These are phyloP conservation scores for Bugula neritina DNA, from an alignment of 2,888 invertebrate species.

Conservation along the genomic window DNA sequence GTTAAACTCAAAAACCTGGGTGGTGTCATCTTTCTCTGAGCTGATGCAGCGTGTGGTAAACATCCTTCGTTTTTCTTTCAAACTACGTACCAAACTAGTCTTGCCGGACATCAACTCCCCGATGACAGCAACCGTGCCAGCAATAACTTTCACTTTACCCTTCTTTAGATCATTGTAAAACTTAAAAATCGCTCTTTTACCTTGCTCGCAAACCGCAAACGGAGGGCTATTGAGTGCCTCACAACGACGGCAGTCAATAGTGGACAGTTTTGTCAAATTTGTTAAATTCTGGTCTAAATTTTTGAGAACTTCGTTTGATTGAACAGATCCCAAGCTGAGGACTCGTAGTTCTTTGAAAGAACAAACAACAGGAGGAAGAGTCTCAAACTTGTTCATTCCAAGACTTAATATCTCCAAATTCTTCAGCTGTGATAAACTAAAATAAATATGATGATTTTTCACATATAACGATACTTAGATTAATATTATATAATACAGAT, in stretches of 20 bases:
- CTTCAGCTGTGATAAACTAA: neutral
- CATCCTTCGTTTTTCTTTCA: neutral
- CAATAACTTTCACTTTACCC: neutral
- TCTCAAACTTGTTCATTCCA: neutral
- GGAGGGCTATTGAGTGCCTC: neutral
- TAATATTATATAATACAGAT: too few relatives aligned
- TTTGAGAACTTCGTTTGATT: neutral
- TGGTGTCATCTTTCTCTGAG: neutral
- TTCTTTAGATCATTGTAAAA: neutral
- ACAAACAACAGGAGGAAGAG: neutral
- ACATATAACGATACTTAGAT: too few relatives aligned
- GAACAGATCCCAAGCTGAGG: neutral
- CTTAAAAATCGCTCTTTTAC: neutral
- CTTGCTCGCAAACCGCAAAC: slow-evolving; percentile 2
- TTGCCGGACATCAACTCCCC: neutral
- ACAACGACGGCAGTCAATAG: neutral
- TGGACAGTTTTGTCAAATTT: neutral
- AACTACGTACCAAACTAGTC: neutral
- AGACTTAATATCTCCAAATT: neutral
- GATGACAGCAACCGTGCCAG: neutral
- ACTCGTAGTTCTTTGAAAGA: neutral
- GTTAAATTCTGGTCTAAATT: neutral
- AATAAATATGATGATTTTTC: too few relatives aligned
- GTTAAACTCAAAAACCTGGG: neutral
- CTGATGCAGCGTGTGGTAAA: neutral